Conservation (phyloP, 1,140 invertebrate genomes). For the Vollenhovia emeryi region DNA sequence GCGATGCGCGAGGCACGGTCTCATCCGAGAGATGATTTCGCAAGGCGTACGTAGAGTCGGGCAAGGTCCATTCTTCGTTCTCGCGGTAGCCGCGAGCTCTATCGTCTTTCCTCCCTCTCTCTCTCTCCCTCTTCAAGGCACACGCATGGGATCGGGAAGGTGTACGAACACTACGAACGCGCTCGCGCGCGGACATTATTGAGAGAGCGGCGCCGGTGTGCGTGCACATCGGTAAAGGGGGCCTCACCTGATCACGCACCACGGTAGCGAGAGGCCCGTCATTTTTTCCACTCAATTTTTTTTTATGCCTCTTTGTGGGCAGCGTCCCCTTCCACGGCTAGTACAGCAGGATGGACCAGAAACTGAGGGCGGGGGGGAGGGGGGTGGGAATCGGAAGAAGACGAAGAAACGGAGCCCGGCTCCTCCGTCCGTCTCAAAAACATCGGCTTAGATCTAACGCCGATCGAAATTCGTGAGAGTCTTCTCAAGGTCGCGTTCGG, state of each 20-base stretch:
- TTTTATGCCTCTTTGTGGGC: constrained; percentile 58
- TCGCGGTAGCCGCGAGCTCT: constrained; percentile 55
- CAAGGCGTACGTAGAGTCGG: constrained; percentile 42
- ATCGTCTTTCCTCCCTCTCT: constrained; percentile 7
- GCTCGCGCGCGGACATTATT: constrained; percentile 57
- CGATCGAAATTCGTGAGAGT: constrained; percentile 70
- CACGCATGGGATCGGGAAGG: constrained; percentile 17
- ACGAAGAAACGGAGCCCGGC: constrained; percentile 38
- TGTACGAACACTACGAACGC: constrained; percentile 47
- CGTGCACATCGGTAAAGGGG: constrained; percentile 57
- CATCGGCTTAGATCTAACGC: constrained; percentile 79
- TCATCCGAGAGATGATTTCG: constrained; percentile 51
- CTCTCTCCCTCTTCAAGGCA: constrained; percentile 8
- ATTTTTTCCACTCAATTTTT: constrained; percentile 80
- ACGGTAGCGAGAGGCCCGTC: constrained; percentile 81
- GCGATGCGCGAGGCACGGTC: constrained; percentile 13
- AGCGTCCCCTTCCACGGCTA: constrained; percentile 43
- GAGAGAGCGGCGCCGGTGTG: constrained; percentile 49
- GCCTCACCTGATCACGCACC: constrained; percentile 77
- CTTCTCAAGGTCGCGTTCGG: constrained; percentile 40
- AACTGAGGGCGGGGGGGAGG: neutral
- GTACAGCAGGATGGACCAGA: constrained; percentile 62
- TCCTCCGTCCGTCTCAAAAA: constrained; percentile 73
- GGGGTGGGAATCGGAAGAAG: constrained; percentile 14
- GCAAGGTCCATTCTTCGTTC: constrained; percentile 63